Evolutionary conservation across 2,888 invertebrate species (phyloP), one percentile per base, ranked within the genome.

Genomic region (Metellina segmentata): DNA sequence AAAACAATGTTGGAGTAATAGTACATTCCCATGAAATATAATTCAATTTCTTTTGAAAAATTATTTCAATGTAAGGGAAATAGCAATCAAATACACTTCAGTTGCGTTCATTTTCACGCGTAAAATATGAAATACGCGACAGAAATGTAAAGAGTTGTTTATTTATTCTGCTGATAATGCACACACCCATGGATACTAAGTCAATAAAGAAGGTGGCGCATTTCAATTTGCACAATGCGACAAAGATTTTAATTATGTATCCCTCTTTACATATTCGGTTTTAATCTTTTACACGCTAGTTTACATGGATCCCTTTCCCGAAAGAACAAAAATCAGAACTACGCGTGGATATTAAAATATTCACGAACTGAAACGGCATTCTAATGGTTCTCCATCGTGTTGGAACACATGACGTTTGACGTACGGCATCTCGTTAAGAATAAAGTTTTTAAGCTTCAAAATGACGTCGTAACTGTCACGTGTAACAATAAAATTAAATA

Each of bases 401-500:
- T 53, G 34, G 16, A 16, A 34, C 20, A 13, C 61, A 20, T 61
- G 79, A 61, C 13, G 20, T 61, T 34, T 20, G 61, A 61, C 53
- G 61, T 20, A 9, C 11, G 16, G 16, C 61, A 20, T 82, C 51
- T 71, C 20, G 82, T 71, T 71, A 52, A 51, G 51, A 71, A 7
- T 51, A 16, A 52, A 72, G 13, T 71, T 82, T 82, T 82, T 52
- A 72, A 82, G 51, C 71, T 82, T 71, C 79, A 79, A 82, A 81
- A 82, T 7, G 82, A 71, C 82, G 71, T 71, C 82, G 71, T 82
- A 82, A 71, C 51, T 72, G 71, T 82, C 71, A 82, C 82, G 71
- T 82, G 70, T n/a, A 82, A 82, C 82, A 82, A 82, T 82, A 72
- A 82, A 82, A 82, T 71, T 71, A 71, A 82, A 82, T 82, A 71